phyloP scores from a whole-genome alignment of 1,140 invertebrate species.

The Drosophila guanche region DNA sequence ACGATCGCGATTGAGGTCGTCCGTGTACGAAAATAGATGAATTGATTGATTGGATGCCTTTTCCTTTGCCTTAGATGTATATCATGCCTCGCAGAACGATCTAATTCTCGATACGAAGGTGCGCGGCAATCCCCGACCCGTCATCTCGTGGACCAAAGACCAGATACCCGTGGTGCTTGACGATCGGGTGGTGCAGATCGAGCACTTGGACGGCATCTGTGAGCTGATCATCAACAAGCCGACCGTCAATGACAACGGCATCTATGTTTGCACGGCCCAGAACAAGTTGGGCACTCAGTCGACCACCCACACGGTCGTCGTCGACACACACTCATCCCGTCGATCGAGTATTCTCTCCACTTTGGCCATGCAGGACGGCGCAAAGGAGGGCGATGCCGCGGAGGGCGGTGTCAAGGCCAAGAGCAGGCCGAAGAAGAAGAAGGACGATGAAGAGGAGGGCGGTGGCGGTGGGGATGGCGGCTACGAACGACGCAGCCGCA shows the following conservation, averaged over 20 bases:
- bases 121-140: constrained; percentile 89
- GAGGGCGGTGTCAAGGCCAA: constrained; percentile 54
- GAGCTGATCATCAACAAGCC: constrained; percentile 88
- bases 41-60: constrained; percentile 69
- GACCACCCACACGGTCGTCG: constrained; percentile 79
- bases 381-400: constrained; percentile 36
- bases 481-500: constrained; percentile 72
- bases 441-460: constrained; percentile 48
- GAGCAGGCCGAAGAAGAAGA: constrained; percentile 61
- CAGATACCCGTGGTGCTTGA: constrained; percentile 85
- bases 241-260: constrained; percentile 86
- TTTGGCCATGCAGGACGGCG: constrained; percentile 55
- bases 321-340: constrained; percentile 70
- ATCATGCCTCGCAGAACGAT: constrained; percentile 88
- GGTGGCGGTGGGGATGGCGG: constrained; percentile 59
- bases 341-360: constrained; percentile 68
- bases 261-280: constrained; percentile 90
- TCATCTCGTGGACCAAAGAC: constrained; percentile 91
- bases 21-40: constrained; percentile 69
- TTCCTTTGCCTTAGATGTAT: constrained; percentile 85
- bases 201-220: constrained; percentile 89
- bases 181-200: constrained; percentile 87
- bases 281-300: constrained; percentile 84
- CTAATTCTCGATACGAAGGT: constrained; percentile 90
- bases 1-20: constrained; percentile 65